Evolutionary conservation across 2,888 invertebrate genomes (phyloP), one percentile per base, ranked within the genome.

Genomic region (Stenoptilia bipunctidactyla): DNA sequence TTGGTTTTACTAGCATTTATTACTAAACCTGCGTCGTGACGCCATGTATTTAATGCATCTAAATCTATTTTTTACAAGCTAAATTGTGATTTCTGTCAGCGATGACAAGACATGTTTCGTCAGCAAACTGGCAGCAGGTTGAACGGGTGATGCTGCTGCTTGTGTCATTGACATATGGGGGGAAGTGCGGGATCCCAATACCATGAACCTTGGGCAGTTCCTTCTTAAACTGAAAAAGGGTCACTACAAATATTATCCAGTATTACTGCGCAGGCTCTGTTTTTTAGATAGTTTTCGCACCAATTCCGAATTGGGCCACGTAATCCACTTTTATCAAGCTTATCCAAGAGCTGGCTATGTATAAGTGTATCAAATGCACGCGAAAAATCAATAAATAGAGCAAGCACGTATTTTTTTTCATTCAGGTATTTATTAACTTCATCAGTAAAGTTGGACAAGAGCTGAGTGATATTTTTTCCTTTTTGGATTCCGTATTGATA

Each of bases 311-410:
- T 5, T 5, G 34, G 34, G 12, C 41, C 41, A 6, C 45, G 40
- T 13, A 42, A 12, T 25, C 41, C 41, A 38, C 41, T 42, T 25
- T 41, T 15, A 14, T 44, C 37, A 1, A 50, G 34, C 12, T 39
- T 45, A 10, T 37, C 27, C 2, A 45, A 9, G 0, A 50, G 39
- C 13, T 43, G 27, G 2, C 42, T 27, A 37, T 50, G 49, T 6
- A 34, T 33, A 2, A 49, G 35, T 0, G 49, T 50, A 13, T 51
- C 51, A 44, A 51, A 51, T 1, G 51, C 51, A 10, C 44, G 42
- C 1, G 44, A 39, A 27, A 45, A 47, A 15, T 48, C 46, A 15
- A 47, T 49, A 41, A 48, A 46, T 1, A 46, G 34, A 0, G 33
- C 39, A 1, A 48, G 27, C 14, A 49, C 45, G 6, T 42, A 37